Evolutionary conservation across 2,797 vertebrate species (phyloP).

Genomic region (Hoplostethus mediterraneus): DNA sequence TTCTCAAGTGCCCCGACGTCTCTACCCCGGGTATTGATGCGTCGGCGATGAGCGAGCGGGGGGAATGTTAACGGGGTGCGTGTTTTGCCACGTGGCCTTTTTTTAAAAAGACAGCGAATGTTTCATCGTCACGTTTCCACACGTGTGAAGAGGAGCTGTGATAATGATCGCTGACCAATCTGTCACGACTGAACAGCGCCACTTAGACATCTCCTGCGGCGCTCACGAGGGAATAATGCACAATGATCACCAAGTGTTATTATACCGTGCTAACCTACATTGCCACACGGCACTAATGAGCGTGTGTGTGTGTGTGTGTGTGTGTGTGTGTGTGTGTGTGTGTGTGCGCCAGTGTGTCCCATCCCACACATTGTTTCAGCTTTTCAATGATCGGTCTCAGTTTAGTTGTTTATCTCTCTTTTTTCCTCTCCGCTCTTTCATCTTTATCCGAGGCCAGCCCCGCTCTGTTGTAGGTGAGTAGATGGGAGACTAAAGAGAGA

Average conservation of each 20-base stretch:
- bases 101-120: conserved; percentile 32
- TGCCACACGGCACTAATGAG: not conserved
- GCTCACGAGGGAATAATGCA: not conserved
- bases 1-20: conserved; percentile 41
- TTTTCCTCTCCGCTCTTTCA: conserved; percentile 41
- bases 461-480: conserved; percentile 47
- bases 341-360: conserved; percentile 12
- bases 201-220: not conserved
- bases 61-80: conserved; percentile 40
- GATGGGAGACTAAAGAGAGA: conserved; percentile 52
- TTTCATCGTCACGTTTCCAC: conserved; percentile 18
- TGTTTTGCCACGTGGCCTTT: conserved; percentile 25
- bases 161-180: not conserved
- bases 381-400: conserved; percentile 43
- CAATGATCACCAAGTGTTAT: not conserved
- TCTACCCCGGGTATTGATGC: conserved; percentile 31
- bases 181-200: not conserved
- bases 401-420: conserved; percentile 17
- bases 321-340: conserved; percentile 14
- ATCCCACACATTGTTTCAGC: conserved; percentile 47
- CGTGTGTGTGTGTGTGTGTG: conserved; percentile 6
- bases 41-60: conserved; percentile 26
- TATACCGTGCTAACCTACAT: not conserved
- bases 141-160: conserved; percentile 28
- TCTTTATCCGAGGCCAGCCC: conserved; percentile 59